phyloP scores from a whole-genome alignment of 2,797 vertebrate species.

The Alfaro cultratus region DNA sequence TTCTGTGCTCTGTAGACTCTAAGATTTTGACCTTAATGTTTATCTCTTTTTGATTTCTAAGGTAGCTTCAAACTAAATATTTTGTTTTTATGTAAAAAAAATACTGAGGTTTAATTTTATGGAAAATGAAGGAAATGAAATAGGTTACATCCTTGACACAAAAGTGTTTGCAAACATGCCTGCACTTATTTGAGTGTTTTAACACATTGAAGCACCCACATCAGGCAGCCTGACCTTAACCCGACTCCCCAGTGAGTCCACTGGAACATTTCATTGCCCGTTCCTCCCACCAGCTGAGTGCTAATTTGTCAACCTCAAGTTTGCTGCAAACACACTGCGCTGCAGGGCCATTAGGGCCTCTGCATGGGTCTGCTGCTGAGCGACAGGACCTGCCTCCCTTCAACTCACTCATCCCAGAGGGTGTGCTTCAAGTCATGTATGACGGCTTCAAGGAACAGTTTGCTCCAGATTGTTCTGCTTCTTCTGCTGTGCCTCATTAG shows the following conservation, averaged over 20 bases:
- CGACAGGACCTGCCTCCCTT: conserved; percentile 11
- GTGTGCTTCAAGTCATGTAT: conserved; percentile 12
- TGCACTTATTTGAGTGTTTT: conserved; percentile 40
- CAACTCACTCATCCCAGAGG: conserved; percentile 27
- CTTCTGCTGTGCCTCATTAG: background rate
- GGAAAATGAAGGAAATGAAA: background rate
- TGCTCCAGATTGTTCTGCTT: conserved; percentile 25
- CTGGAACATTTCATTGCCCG: conserved; percentile 22
- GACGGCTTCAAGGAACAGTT: conserved; percentile 8
- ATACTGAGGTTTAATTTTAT: background rate
- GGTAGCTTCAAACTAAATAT: background rate
- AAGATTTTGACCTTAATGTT: background rate
- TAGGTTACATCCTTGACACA: background rate
- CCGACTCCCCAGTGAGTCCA: conserved; percentile 40
- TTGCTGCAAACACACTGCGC: conserved; percentile 45
- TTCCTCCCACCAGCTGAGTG: conserved; percentile 49
- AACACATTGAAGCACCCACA: conserved; percentile 32
- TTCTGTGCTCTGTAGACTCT: background rate
- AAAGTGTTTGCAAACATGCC: conserved; percentile 3
- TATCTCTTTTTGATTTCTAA: background rate
- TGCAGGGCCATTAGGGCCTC: conserved; percentile 53
- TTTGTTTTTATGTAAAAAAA: too few species aligned
- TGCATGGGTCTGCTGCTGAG: conserved; percentile 39
- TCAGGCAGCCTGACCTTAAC: conserved; percentile 60
- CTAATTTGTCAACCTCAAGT: conserved; percentile 68